Evolutionary conservation across 2,113 vertebrate species (phyloP).

Genomic region (Tetrao urogallus): DNA sequence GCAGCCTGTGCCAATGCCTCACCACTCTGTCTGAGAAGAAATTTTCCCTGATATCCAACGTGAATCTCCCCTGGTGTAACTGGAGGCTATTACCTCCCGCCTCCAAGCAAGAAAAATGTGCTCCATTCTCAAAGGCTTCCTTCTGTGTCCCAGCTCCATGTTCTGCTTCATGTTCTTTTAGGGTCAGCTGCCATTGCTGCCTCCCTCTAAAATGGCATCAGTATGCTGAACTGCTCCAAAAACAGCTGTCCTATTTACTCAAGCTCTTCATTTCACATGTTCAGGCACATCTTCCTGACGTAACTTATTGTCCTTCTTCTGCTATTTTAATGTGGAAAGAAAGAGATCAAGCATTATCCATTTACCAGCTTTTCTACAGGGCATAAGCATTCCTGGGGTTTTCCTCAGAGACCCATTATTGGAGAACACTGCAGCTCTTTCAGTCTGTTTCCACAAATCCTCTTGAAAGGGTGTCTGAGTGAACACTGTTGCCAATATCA

Average conservation of each 20-base stretch:
- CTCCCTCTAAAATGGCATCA: not conserved
- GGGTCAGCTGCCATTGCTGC: not conserved
- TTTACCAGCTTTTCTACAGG: conserved; percentile 35
- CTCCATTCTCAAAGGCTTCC: not conserved
- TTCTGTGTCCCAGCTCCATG: not conserved
- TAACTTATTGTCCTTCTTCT: not conserved
- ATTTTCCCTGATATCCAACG: too few species aligned
- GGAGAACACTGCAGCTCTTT: conserved; percentile 45
- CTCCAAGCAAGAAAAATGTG: not conserved
- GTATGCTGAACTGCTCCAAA: not conserved
- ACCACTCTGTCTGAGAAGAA: too few species aligned
- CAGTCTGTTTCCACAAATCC: not conserved
- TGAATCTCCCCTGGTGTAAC: too few species aligned
- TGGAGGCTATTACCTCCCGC: too few species aligned
- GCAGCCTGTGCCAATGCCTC: too few species aligned
- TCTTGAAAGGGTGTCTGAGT: conserved; percentile 27
- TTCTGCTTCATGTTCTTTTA: not conserved
- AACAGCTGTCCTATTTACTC: not conserved
- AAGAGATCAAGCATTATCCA: conserved; percentile 33
- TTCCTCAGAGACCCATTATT: conserved; percentile 13
- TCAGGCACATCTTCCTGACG: not conserved
- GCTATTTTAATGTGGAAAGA: conserved; percentile 40
- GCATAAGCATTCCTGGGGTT: conserved; percentile 13
- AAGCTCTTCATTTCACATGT: not conserved
- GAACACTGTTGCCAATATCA: conserved; percentile 14